Conservation (phyloP, 2,888 invertebrate species). For the Ectemnius cavifrons region DNA sequence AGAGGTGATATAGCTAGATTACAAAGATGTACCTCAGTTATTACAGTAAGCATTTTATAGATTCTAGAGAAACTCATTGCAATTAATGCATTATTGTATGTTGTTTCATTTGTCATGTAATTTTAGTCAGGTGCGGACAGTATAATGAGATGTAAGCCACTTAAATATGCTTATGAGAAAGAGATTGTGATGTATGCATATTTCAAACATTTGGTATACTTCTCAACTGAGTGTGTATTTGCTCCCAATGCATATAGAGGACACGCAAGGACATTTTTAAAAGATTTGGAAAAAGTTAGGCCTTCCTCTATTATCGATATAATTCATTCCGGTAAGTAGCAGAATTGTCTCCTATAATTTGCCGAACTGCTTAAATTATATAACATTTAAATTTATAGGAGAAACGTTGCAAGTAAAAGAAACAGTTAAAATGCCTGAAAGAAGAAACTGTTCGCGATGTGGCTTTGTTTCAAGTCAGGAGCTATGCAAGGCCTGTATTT, state of each 20-base stretch:
- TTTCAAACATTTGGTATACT: slow-evolving; percentile 96
- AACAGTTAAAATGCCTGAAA: slow-evolving; percentile 88
- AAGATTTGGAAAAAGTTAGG: slow-evolving; percentile 96
- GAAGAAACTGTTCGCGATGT: slow-evolving; percentile 90
- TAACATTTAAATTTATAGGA: slow-evolving; percentile 79
- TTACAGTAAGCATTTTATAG: slow-evolving; percentile 83
- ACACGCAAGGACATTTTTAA: slow-evolving; percentile 92
- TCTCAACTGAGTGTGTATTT: slow-evolving; percentile 99
- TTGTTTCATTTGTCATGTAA: background rate
- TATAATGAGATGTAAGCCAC: slow-evolving; percentile 95
- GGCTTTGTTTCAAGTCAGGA: slow-evolving; percentile 95
- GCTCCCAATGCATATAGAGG: slow-evolving; percentile 99
- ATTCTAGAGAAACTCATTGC: background rate
- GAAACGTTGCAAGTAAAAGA: slow-evolving; percentile 92
- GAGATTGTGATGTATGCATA: slow-evolving; percentile 99
- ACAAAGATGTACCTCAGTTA: slow-evolving; percentile 93
- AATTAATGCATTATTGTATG: slow-evolving; percentile 9
- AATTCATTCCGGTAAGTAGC: slow-evolving; percentile 87
- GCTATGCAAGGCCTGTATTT: slow-evolving; percentile 97
- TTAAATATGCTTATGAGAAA: slow-evolving; percentile 98
- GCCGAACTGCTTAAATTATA: background rate
- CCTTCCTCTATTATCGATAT: slow-evolving; percentile 96
- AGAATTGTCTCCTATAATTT: slow-evolving; percentile 2
- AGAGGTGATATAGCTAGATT: slow-evolving; percentile 97
- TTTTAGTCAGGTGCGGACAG: slow-evolving; percentile 85